Conservation (phyloP, 2,113 vertebrate genomes). For the Gadus macrocephalus region DNA sequence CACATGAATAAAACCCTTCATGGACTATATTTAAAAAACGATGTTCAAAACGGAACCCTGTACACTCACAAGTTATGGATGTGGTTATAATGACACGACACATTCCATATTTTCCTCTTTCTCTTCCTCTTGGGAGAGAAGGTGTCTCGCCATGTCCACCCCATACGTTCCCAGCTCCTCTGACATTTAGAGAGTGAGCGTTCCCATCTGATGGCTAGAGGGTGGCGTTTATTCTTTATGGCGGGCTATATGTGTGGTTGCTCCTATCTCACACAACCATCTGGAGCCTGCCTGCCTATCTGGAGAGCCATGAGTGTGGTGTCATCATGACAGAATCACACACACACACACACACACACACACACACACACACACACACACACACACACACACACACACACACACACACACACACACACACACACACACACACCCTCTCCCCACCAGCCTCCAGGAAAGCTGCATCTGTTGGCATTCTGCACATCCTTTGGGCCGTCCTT, state of each 20-base stretch:
- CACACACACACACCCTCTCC: conserved; percentile 1
- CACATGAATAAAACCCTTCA: background rate
- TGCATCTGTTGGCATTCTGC: conserved; percentile 52
- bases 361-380: no score
- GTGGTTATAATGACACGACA: no score
- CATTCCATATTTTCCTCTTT: background rate
- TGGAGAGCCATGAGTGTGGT: conserved; percentile 42
- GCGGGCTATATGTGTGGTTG: conserved; percentile 41
- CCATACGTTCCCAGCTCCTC: no score
- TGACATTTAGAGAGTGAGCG: conserved; percentile 25
- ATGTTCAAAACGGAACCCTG: background rate
- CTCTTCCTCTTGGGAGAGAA: no score
- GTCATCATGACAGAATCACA: conserved; percentile 51
- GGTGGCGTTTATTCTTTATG: conserved; percentile 24
- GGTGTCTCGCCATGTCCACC: no score
- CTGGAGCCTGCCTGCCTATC: conserved; percentile 75
- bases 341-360: no score
- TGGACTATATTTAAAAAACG: conserved; percentile 5
- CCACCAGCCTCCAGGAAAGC: conserved; percentile 45
- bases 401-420: no score
- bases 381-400: no score
- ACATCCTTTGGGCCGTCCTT: conserved; percentile 58
- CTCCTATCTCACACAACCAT: conserved; percentile 83
- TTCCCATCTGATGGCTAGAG: conserved; percentile 25
- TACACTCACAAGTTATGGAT: conserved; percentile 3